Percentiles rank a stretch among this genome's conserved stretches.
These are phyloP conservation scores for Drosophila ustulata DNA, from an alignment of 2,888 invertebrate genomes.

Conservation along the genomic window DNA sequence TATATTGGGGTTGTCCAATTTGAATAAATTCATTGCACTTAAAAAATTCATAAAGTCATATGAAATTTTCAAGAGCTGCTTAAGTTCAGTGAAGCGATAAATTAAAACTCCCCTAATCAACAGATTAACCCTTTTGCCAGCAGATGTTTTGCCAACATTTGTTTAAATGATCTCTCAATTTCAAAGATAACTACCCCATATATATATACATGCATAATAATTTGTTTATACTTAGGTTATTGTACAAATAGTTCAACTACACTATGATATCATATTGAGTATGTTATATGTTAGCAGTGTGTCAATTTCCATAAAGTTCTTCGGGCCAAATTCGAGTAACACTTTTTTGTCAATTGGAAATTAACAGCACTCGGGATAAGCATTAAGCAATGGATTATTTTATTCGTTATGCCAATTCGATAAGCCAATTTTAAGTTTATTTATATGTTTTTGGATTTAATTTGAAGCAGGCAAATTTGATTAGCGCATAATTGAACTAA, in stretches of 20 bases:
- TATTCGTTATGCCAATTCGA: slow-evolving; percentile 36
- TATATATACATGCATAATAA: slow-evolving; percentile 42
- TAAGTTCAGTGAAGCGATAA: background rate
- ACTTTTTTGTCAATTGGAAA: slow-evolving; percentile 28
- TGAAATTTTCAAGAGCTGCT: background rate
- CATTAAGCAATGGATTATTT: slow-evolving; percentile 37
- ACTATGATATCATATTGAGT: slow-evolving; percentile 19
- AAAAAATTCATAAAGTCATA: background rate
- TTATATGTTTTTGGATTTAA: slow-evolving; percentile 2
- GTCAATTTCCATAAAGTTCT: slow-evolving; percentile 43
- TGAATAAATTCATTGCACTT: background rate
- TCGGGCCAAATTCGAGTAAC: slow-evolving; percentile 14
- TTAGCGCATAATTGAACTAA: slow-evolving; percentile 44
- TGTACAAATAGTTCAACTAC: slow-evolving; percentile 24
- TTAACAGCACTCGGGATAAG: slow-evolving; percentile 54
- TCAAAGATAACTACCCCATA: background rate
- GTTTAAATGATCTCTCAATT: background rate
- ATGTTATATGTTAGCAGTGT: slow-evolving; percentile 24
- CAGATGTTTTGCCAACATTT: background rate
- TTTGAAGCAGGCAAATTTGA: slow-evolving; percentile 55
- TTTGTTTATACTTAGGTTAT: slow-evolving; percentile 9
- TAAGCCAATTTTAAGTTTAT: slow-evolving; percentile 38
- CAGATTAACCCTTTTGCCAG: background rate
- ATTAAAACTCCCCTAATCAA: background rate
- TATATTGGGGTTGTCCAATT: background rate